phyloP scores from a whole-genome alignment of 2,888 invertebrate species.

The Pocota personata region DNA sequence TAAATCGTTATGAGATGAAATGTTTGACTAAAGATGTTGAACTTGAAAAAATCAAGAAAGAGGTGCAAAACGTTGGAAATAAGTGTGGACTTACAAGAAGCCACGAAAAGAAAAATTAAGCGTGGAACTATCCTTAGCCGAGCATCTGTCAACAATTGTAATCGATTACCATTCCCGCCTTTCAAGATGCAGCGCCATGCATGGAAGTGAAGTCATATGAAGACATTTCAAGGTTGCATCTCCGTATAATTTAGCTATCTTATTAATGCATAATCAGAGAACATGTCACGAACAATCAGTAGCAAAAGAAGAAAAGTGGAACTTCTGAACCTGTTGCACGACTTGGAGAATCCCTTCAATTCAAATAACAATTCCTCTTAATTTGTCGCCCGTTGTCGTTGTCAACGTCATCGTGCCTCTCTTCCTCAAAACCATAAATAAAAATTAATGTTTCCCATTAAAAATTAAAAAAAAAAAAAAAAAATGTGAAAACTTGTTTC shows the following conservation, averaged over 20 bases:
- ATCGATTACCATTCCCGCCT: too few relatives aligned
- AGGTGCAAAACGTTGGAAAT: too few relatives aligned
- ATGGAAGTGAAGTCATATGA: too few relatives aligned
- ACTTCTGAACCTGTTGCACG: not conserved
- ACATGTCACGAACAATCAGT: not conserved
- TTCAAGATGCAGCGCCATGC: too few relatives aligned
- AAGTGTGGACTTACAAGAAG: too few relatives aligned
- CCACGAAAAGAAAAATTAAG: too few relatives aligned
- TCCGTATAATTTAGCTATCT: not conserved
- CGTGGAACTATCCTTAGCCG: too few relatives aligned
- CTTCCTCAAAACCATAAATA: not conserved
- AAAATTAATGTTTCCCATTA: slow-evolving; percentile 30
- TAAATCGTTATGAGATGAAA: too few relatives aligned
- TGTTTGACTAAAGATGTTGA: too few relatives aligned
- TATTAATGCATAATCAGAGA: not conserved
- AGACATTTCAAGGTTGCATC: not conserved
- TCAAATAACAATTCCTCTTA: slow-evolving; percentile 8
- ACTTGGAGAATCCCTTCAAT: slow-evolving; percentile 1
- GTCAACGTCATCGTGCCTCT: not conserved
- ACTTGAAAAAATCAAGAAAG: too few relatives aligned
- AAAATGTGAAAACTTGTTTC: slow-evolving; percentile 30
- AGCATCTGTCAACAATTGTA: too few relatives aligned
- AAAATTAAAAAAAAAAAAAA: not conserved
- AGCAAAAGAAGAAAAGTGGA: not conserved
- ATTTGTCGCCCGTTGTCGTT: slow-evolving; percentile 17